phyloP scores from a whole-genome alignment of 1,140 invertebrate genomes.

The Drosophila pruinosa region DNA sequence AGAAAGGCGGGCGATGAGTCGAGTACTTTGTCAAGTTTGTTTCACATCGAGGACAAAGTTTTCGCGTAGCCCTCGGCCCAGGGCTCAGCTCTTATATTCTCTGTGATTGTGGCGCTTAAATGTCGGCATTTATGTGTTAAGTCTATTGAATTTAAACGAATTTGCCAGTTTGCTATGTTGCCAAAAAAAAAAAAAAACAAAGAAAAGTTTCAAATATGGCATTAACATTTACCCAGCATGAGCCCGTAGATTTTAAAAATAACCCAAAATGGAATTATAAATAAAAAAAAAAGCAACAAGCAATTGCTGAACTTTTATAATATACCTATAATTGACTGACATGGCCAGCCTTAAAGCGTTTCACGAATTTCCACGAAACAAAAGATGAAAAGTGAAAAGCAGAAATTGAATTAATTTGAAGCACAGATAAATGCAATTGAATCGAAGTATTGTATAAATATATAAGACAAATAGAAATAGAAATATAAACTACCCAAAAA shows the following conservation, averaged over 20 bases:
- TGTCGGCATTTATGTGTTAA: constrained; percentile 36
- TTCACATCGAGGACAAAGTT: constrained; percentile 33
- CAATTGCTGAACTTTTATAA: not conserved
- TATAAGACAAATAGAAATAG: too few relatives aligned
- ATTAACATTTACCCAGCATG: constrained; percentile 3
- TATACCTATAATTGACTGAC: constrained; percentile 2
- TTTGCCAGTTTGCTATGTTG: constrained; percentile 10
- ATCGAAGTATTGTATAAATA: too few relatives aligned
- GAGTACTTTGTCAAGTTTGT: constrained; percentile 38
- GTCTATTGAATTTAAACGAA: constrained; percentile 34
- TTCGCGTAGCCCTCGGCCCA: not conserved
- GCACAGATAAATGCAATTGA: too few relatives aligned
- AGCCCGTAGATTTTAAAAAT: constrained; percentile 7
- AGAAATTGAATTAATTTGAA: not conserved
- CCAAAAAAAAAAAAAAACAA: too few relatives aligned
- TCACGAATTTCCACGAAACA: not conserved
- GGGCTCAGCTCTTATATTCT: not conserved
- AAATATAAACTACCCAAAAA: too few relatives aligned
- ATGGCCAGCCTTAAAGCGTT: not conserved
- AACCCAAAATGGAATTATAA: constrained; percentile 7
- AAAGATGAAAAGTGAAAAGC: not conserved
- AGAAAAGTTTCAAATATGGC: constrained; percentile 10
- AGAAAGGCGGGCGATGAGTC: constrained; percentile 7
- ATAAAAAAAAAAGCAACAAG: not conserved
- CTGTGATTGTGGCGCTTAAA: constrained; percentile 20